phyloP scores from a whole-genome alignment of 2,888 invertebrate species.

The Scaptomyza cyrtandrae region DNA sequence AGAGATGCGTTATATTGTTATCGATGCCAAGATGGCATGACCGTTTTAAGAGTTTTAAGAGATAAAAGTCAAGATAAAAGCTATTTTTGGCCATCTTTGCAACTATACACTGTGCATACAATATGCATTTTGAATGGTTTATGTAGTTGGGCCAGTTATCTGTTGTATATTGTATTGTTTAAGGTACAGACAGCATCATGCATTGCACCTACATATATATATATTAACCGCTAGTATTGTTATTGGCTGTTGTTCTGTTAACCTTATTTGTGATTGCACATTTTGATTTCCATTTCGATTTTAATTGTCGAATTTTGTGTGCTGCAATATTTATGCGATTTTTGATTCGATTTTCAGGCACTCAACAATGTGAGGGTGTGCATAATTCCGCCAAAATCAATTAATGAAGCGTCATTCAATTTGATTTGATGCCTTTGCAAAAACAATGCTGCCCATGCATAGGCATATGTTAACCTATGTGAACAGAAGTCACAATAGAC shows the following conservation, averaged over 20 bases:
- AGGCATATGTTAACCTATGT: background rate
- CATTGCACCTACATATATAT: background rate
- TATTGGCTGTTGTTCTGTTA: no score
- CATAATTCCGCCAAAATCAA: slow-evolving; percentile 55
- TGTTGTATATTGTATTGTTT: slow-evolving; percentile 6
- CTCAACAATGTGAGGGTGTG: slow-evolving; percentile 27
- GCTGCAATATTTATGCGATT: slow-evolving; percentile 48
- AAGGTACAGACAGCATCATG: background rate
- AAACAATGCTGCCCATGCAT: background rate
- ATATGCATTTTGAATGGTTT: slow-evolving; percentile 1
- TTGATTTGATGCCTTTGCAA: slow-evolving; percentile 39
- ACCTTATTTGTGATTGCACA: background rate
- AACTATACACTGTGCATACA: background rate
- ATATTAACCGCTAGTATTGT: background rate
- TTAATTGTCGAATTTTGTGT: slow-evolving; percentile 25
- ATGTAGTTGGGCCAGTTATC: background rate
- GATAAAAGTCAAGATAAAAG: no score
- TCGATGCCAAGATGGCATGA: no score
- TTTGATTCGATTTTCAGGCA: slow-evolving; percentile 24
- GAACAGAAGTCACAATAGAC: slow-evolving; percentile 5
- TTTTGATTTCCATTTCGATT: slow-evolving; percentile 27
- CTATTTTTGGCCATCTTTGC: background rate
- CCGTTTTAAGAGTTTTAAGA: no score
- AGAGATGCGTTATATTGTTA: no score
- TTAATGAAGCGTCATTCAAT: slow-evolving; percentile 59